These are phyloP conservation scores for Arvicanthis niloticus DNA, from an alignment of 2,113 vertebrate genomes.

Conservation along the genomic window DNA sequence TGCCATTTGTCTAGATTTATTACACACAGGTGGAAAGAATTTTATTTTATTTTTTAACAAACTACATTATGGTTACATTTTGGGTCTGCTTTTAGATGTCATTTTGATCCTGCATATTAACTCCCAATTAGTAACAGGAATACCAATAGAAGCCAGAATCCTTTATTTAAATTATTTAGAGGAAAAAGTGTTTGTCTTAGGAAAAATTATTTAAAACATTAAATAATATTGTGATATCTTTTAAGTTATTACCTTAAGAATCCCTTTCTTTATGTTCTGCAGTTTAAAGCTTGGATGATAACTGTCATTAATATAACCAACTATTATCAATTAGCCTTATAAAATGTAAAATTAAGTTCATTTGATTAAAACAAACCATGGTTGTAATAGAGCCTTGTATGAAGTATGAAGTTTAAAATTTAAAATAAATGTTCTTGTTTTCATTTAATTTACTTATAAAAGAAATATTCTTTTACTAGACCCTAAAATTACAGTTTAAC, in stretches of 20 bases:
- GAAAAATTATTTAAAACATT: constrained; percentile 4
- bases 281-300: constrained; percentile 28
- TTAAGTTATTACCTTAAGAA: background rate
- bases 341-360: background rate
- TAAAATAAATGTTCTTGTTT: background rate
- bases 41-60: background rate
- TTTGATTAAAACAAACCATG: background rate
- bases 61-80: background rate
- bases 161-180: background rate
- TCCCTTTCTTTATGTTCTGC: constrained; percentile 27
- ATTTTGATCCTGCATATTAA: background rate
- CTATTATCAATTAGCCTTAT: background rate
- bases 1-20: constrained; percentile 16
- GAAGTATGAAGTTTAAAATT: background rate
- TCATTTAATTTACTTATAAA: background rate
- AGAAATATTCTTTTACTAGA: background rate
- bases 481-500: background rate
- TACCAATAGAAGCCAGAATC: background rate
- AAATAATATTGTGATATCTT: background rate
- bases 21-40: background rate
- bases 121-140: background rate
- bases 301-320: background rate
- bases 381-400: background rate
- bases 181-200: background rate
- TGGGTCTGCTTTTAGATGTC: background rate